Evolutionary conservation across 2,888 invertebrate genomes (phyloP).

Genomic region (Lasioglossum oenotherae): DNA sequence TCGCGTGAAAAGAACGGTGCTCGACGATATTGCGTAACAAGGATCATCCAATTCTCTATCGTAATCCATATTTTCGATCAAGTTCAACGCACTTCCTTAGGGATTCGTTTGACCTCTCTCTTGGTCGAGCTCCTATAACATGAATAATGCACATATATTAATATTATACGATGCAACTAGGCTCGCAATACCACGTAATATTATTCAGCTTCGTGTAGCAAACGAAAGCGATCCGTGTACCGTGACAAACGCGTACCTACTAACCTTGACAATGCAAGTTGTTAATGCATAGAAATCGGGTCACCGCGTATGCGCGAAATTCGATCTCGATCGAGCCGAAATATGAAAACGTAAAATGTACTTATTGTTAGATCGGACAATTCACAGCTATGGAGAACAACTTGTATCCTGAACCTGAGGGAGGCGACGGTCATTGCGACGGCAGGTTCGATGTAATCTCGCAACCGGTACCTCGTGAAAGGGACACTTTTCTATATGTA

Average conservation of each 20-base stretch:
- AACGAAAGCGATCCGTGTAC: slow-evolving; percentile 59
- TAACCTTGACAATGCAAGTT: slow-evolving; percentile 53
- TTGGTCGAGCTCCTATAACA: background rate
- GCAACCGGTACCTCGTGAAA: slow-evolving; percentile 22
- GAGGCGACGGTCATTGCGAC: background rate
- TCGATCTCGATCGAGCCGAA: slow-evolving; percentile 12
- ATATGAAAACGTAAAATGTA: background rate
- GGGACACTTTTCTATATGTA: slow-evolving; percentile 45
- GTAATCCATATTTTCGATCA: background rate
- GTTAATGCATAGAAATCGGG: slow-evolving; percentile 58
- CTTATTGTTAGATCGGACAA: background rate
- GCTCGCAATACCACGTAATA: slow-evolving; percentile 24
- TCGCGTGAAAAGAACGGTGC: background rate
- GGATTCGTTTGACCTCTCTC: background rate
- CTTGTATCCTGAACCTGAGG: too few relatives aligned
- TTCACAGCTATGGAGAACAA: background rate
- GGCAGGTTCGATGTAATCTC: background rate
- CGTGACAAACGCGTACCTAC: slow-evolving; percentile 49
- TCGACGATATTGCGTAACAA: slow-evolving; percentile 12
- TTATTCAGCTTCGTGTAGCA: slow-evolving; percentile 31
- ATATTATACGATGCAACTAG: background rate
- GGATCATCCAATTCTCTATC: slow-evolving; percentile 18
- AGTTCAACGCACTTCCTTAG: background rate
- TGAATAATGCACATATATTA: background rate
- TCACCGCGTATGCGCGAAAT: slow-evolving; percentile 39